Percentiles rank a stretch among this genome's conserved stretches.
phyloP scores from a whole-genome alignment of 2,113 vertebrate genomes.

The Neotragus pygmaeus region DNA sequence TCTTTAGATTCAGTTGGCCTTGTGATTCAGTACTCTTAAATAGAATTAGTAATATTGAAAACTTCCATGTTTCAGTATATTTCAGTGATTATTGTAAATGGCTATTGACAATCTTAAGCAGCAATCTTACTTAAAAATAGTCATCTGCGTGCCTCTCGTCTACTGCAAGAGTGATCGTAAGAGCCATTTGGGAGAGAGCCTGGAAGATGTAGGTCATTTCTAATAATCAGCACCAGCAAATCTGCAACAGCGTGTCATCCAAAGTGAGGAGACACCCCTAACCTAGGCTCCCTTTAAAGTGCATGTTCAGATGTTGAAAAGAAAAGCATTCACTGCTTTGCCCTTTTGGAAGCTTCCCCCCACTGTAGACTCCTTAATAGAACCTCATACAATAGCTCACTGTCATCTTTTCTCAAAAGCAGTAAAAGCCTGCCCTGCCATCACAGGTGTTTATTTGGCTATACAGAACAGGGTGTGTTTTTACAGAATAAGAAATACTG shows the following conservation, averaged over 20 bases:
- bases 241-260: background rate
- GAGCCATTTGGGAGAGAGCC: background rate
- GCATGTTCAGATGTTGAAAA: conserved; percentile 5
- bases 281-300: background rate
- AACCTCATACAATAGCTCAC: background rate
- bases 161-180: background rate
- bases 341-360: background rate
- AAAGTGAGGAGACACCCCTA: background rate
- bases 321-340: background rate
- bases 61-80: background rate
- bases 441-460: background rate
- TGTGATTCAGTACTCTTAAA: background rate
- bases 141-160: background rate
- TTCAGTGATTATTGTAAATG: background rate
- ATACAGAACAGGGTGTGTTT: background rate
- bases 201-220: conserved; percentile 7
- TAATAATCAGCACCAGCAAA: conserved; percentile 22
- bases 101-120: background rate
- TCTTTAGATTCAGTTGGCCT: background rate
- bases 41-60: background rate
- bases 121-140: background rate
- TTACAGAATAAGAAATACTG: conserved; percentile 14
- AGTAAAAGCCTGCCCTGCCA: background rate
- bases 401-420: conserved; percentile 25
- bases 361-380: background rate